Conservation (phyloP, 2,113 vertebrate species). For the Pampusana beccarii region DNA sequence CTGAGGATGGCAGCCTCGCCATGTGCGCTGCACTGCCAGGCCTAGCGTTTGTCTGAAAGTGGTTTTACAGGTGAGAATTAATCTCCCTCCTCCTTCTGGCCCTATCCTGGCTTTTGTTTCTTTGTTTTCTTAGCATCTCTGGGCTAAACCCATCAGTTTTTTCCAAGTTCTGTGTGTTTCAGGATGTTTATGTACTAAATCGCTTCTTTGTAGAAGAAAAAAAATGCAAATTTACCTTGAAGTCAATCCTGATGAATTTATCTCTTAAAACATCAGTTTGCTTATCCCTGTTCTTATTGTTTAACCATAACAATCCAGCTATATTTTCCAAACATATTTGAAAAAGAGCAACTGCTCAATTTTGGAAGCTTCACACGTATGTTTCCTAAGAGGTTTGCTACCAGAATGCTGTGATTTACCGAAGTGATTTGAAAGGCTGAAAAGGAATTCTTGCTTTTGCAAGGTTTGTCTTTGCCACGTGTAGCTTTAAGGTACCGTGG, state of each 20-base stretch:
- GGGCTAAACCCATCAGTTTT: neutral
- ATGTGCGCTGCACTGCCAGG: neutral
- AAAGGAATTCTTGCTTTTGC: neutral
- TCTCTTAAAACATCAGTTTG: neutral
- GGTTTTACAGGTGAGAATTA: neutral
- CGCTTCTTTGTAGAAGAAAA: neutral
- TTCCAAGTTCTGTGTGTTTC: neutral
- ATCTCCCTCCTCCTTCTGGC: neutral
- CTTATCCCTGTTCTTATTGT: neutral
- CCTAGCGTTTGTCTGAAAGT: neutral
- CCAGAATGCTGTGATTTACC: neutral
- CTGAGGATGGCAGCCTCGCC: conserved; percentile 57
- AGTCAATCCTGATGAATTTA: neutral
- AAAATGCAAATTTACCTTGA: neutral
- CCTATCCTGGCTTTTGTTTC: neutral
- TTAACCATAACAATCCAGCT: neutral
- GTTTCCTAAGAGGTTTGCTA: neutral
- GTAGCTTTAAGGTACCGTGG: neutral
- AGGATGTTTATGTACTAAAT: neutral
- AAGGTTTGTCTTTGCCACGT: neutral
- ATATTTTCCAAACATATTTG: neutral
- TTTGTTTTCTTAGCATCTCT: neutral
- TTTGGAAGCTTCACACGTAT: neutral
- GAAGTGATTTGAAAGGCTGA: neutral
- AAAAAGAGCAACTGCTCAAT: neutral